Evolutionary conservation across 2,797 vertebrate species (phyloP), one percentile per base, ranked within the genome.

Genomic region (Heteromormyrus szaboi): DNA sequence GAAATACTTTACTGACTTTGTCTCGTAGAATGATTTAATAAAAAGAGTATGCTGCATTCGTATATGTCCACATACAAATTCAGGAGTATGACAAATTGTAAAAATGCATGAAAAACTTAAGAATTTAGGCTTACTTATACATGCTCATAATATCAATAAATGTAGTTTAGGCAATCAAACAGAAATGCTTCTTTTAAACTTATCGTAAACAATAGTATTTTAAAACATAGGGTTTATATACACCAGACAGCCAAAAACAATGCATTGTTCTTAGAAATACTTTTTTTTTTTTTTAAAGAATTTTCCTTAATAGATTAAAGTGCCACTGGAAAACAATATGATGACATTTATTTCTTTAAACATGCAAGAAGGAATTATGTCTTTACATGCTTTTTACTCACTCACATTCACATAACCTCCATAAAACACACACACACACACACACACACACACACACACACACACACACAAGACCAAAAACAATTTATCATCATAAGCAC

Each of bases 1-100:
- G 37, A 89, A 89, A 89, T 89, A 22, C 85, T 86, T 72, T 87
- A 76, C 50, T 79, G 51, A 81, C 6, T 12, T 51, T 50, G 41
- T n/a, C 44, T 84, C 1, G 11, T 50, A 84, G 11, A 50, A 84
- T 84, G 44, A 48, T 51, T 48, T 48, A 25, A 51, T 48, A 51
- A 51, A 33, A 29, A 25, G 81, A 25, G 7, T 22, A 50, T 41
- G 19, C 41, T 84, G 79, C 79, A 46, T 65, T 65, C 3, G 9
- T 65, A 29, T 29, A 65, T 33, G 62, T 5, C 3, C 25, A 14
- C 25, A 68, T 33, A 68, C 33, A 68, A 84, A 84, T 14, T 84
- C n/a, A 48, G n/a, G 22, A 48, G 81, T 3, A 48, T 51, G n/a
- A 44, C 14, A 76, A 44, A 12, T 51, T 84, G 8, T 84, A 84